Base-by-base conservation (phyloP, 2,797 vertebrate species). In the Lutjanus campechanus region DNA sequence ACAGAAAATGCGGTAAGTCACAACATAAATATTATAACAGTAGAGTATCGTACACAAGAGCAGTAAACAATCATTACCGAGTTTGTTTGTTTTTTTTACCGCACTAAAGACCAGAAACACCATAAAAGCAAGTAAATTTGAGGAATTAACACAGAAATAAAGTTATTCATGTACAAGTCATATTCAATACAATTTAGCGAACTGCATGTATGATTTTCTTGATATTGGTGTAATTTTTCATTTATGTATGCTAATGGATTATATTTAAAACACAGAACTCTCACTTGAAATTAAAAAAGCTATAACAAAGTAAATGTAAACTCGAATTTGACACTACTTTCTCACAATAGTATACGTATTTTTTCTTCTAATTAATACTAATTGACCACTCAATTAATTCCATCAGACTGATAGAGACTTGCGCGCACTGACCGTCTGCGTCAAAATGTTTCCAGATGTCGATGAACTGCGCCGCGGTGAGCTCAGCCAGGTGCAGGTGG, bases 361-460 rank as follows among this genome's bases (percentile, higher is more conserved):
- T 46, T 13, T 49, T 6, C 50, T n/a, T 73, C 19, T 46, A 47
- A 64, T 41, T n/a, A 59, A 69, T 1, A 50, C 36, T 22, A 72
- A 75, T 47, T 67, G 56, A 64, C 40, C 17, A 11, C 22, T 62
- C 16, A 40, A 2, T 50, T 68, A 44, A 61, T 13, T 44, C 11
- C 12, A 11, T 25, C 22, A 20, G n/a, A 51, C 17, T 11, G 29
- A 1, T 5, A 4, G 16, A 50, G 20, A 43, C 44, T 53, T 20
- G 55, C 3, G 49, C 49, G 51, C 74, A 97, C 97, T 97, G 90
- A 98, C 98, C 97, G 90, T 98, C 97, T 64, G 95, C 89, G 62
- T 99, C 98, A 77, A 96, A 99, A 81, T 97, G 97, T 70, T 97
- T 97, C 98, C 97, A 98, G 91, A 98, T 97, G 88, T 97, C 97